Conservation (phyloP, 2,888 invertebrate species). For the Malthinus seriepunctatus region DNA sequence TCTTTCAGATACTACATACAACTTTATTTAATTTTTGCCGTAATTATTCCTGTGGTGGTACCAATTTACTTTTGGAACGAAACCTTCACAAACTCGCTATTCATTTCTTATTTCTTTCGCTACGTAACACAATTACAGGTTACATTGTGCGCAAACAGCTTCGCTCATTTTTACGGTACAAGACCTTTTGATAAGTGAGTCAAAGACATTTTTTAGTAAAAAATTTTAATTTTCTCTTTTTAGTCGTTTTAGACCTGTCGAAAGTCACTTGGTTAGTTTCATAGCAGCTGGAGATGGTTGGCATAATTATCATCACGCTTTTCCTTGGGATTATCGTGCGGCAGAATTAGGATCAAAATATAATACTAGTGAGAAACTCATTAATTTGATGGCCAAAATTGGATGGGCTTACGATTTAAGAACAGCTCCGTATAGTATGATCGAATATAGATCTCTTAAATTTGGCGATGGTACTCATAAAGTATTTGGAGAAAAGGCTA, state of each 20-base stretch:
- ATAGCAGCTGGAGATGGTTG: constrained; percentile 69
- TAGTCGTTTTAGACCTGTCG: constrained; percentile 64
- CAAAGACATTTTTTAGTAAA: no score
- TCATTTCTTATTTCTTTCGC: constrained; percentile 64
- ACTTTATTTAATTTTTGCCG: constrained; percentile 62
- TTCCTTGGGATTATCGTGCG: constrained; percentile 69
- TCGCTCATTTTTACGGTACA: constrained; percentile 78
- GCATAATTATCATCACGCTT: constrained; percentile 80
- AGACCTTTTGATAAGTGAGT: constrained; percentile 76
- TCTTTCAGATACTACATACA: constrained; percentile 67
- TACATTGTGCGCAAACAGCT: constrained; percentile 83
- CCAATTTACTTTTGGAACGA: constrained; percentile 75
- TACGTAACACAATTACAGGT: constrained; percentile 68
- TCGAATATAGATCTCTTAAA: constrained; percentile 61
- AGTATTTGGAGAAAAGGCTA: constrained; percentile 18
- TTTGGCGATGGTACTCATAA: constrained; percentile 70
- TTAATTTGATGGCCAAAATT: constrained; percentile 62
- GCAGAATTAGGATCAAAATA: constrained; percentile 60
- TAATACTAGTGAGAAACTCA: constrained; percentile 66
- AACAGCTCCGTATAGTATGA: constrained; percentile 51
- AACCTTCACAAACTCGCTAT: constrained; percentile 61
- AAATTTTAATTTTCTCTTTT: background rate
- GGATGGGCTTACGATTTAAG: constrained; percentile 70
- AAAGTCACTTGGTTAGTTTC: constrained; percentile 64
- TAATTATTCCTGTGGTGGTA: constrained; percentile 65